Base-by-base conservation (phyloP, 2,797 vertebrate genomes). In the Gymnopithys bicolor region DNA sequence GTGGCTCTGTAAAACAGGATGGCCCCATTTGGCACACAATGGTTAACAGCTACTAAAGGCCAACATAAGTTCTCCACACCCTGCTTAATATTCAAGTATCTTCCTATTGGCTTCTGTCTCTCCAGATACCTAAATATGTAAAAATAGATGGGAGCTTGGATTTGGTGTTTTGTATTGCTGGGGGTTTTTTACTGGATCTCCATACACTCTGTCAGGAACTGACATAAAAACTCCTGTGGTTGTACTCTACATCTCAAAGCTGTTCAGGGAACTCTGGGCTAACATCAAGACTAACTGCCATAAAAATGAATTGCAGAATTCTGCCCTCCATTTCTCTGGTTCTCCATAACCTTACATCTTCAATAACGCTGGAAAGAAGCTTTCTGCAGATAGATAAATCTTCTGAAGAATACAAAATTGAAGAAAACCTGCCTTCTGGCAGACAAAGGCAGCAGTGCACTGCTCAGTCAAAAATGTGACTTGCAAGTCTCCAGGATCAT, bases 221-320 rank as follows among this genome's bases (percentile, higher is more conserved):
- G 35, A 88, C 93, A 79, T 22, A 84, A 68, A 62, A 81, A 32
- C 30, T 78, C 41, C 17, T 53, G 25, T 12, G 35, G 55, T 39
- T 68, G 51, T 55, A 33, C 39, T 73, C 55, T 67, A 53, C 52
- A 92, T 63, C 73, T 80, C 84, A 67, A 56, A 92, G 62, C 33
- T 90, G 46, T 45, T 52, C 51, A 78, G 51, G 39, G 48, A 94
- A 78, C 71, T 82, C 56, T 23, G 41, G 58, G 91, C 73, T 93
- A 94, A 89, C 13, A 56, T 32, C 49, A 77, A 48, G 55, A 85
- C 27, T 67, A 90, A 85, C 28, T 39, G 33, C 63, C 60, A 93
- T n/a, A 79, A 94, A 95, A 95, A 96, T 66, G 30, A 96, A 94
- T 60, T 91, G 39, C 35, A 49, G 59, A 95, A 91, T 89, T 89